Conservation (phyloP, 2,888 invertebrate species). For the Ormyrus labotus region DNA sequence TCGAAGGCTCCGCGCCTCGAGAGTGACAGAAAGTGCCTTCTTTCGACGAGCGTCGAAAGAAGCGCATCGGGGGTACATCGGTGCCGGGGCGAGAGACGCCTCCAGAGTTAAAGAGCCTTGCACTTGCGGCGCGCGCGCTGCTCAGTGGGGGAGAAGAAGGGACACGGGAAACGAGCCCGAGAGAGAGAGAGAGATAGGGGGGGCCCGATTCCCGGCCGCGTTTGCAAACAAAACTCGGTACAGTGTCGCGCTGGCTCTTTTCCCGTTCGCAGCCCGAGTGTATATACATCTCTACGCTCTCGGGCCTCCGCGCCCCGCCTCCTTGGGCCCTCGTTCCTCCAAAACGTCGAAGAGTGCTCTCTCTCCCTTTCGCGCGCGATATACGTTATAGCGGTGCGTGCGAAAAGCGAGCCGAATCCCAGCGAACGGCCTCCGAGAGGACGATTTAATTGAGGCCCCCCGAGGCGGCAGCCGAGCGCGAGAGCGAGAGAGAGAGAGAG, state of each 20-base stretch:
- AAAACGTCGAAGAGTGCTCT: too few species aligned
- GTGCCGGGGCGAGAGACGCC: too few species aligned
- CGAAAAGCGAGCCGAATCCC: too few species aligned
- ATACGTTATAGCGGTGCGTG: not conserved
- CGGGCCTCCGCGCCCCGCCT: too few species aligned
- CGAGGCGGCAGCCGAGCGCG: not conserved
- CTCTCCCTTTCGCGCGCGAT: not conserved
- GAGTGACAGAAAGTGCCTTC: too few species aligned
- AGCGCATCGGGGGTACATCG: too few species aligned
- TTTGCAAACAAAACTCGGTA: slow-evolving; percentile 53
- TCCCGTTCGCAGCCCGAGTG: not conserved
- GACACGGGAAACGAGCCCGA: not conserved
- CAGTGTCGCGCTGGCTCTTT: slow-evolving; percentile 34
- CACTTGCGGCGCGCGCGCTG: not conserved
- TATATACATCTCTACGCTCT: too few species aligned
- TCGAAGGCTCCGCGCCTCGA: too few species aligned
- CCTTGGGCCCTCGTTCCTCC: too few species aligned
- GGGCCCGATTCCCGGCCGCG: slow-evolving; percentile 17
- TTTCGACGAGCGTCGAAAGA: too few species aligned
- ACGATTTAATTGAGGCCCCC: slow-evolving; percentile 51
- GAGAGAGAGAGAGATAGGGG: not conserved
- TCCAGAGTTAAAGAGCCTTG: slow-evolving; percentile 22
- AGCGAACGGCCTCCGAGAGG: slow-evolving; percentile 4
- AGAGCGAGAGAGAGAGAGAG: slow-evolving; percentile 20
- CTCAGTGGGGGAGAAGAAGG: not conserved